Conservation (phyloP, 2,113 vertebrate genomes). For the Heterocephalus glaber region DNA sequence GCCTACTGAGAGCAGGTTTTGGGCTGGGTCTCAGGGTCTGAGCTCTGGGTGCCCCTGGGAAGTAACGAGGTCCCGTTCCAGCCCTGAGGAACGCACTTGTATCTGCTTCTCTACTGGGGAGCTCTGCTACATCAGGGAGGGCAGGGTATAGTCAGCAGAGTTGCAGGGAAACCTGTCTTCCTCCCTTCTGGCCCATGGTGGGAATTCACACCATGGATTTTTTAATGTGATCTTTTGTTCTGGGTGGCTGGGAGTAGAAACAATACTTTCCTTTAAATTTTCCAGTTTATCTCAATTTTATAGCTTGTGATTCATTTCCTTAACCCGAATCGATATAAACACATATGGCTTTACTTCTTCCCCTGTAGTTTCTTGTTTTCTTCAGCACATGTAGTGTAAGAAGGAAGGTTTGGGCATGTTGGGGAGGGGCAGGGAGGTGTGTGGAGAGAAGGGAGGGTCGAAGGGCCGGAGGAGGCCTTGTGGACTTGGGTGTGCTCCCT, state of each 20-base stretch:
- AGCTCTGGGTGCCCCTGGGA: background rate
- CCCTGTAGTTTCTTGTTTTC: slow-evolving; percentile 75
- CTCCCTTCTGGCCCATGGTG: background rate
- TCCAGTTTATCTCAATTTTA: slow-evolving; percentile 61
- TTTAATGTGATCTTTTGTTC: background rate
- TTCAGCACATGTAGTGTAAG: slow-evolving; percentile 65
- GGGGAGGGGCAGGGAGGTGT: background rate
- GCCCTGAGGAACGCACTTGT: background rate
- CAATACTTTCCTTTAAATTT: slow-evolving; percentile 66
- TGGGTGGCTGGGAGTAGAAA: background rate
- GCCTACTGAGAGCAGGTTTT: background rate
- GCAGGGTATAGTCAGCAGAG: background rate
- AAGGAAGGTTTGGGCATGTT: slow-evolving; percentile 4
- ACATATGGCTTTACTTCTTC: slow-evolving; percentile 2
- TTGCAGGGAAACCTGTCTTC: slow-evolving; percentile 13
- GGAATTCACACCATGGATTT: background rate
- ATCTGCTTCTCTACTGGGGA: background rate
- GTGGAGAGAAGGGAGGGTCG: background rate
- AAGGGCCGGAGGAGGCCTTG: background rate
- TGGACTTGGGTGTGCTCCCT: background rate
- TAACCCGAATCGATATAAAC: slow-evolving; percentile 70
- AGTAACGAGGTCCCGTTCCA: accelerated
- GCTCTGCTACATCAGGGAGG: background rate
- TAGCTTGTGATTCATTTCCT: slow-evolving; percentile 72
- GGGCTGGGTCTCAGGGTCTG: background rate